Evolutionary conservation across 2,797 vertebrate species (phyloP), one percentile per base, ranked within the genome.

Genomic region (Galagoides demidoff): DNA sequence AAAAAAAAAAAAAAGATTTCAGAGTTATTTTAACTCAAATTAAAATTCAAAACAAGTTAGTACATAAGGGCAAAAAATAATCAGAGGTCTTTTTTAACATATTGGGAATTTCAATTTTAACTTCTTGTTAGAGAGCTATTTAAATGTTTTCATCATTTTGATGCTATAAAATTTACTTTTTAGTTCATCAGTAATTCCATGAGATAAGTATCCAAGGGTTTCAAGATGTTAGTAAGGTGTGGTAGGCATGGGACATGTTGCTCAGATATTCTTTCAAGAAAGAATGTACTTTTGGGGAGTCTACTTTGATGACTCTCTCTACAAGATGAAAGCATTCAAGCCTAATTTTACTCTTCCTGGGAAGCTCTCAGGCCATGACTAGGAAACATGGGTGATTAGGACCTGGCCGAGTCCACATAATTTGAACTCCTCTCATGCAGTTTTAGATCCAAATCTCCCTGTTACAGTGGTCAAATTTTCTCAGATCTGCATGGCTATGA

Each of bases 321-420:
- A 34, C 34, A 11, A 43, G 23, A 27, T 5, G 11, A 76, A 0
- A 59, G 13, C 27, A 55, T 55, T 59, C n/a, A 59, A 87, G 3
- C 8, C 12, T 6, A n/a, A 25, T 57, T 19, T 10, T 76, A 11
- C 7, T 13, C 29, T 43, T 34, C 8, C 34, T 61, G 17, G n/a
- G 20, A 22, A 37, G 45, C 29, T 5, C 3, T 29, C 49, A 22
- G 11, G 20, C 16, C 61, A 77, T 27, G 2, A 43, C 20, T 87
- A 10, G 45, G 7, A 25, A 64, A 11, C 7, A 17, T 8, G 5
- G 5, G 0, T 23, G 55, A 16, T n/a, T 17, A 43, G 4, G 22
- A 19, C 3, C 25, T 25, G 45, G 10, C 4, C 9, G 59, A 49
- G 68, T 59, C 37, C 82, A 9, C 3, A 8, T 49, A 45, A 55